Conservation (phyloP, 2,113 vertebrate species). For the Telmatochromis brachygnathus region DNA sequence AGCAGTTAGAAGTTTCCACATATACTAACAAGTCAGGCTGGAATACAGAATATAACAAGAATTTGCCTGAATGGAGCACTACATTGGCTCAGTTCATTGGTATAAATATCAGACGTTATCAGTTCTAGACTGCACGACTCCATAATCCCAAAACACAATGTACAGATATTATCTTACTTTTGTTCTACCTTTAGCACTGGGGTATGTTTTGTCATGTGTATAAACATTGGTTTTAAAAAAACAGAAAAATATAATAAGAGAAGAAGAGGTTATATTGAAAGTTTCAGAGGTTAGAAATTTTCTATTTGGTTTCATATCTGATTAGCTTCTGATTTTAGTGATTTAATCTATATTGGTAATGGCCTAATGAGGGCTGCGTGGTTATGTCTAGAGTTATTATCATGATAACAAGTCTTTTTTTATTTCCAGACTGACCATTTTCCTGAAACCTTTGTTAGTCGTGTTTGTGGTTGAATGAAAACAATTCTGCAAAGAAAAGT, state of each 20-base stretch:
- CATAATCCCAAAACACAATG: background rate
- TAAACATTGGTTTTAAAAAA: background rate
- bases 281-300: background rate
- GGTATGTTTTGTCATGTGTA: background rate
- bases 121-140: background rate
- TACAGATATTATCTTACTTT: background rate
- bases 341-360: background rate
- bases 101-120: background rate
- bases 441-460: background rate
- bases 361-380: background rate
- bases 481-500: background rate
- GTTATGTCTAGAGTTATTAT: background rate
- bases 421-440: background rate
- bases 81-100: background rate
- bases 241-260: background rate
- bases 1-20: background rate
- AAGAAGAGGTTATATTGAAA: background rate
- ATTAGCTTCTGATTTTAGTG: background rate
- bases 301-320: background rate
- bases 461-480: background rate
- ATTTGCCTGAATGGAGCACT: background rate
- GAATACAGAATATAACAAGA: background rate
- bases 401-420: background rate
- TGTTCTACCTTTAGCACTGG: background rate
- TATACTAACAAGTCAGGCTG: background rate